These are phyloP conservation scores for Pitangus sulphuratus DNA, from an alignment of 2,797 vertebrate species.

Conservation along the genomic window DNA sequence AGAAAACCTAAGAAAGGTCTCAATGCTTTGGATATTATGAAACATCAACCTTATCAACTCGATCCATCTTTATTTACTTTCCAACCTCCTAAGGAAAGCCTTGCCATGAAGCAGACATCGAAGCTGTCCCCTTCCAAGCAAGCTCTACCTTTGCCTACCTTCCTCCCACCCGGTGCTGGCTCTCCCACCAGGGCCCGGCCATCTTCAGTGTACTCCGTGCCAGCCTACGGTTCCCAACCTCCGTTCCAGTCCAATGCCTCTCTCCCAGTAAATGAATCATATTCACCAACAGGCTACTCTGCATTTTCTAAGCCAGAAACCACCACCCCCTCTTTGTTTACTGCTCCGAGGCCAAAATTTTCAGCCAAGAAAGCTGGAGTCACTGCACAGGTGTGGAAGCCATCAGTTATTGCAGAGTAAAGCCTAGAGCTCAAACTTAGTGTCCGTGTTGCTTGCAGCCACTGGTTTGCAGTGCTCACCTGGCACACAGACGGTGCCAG, in stretches of 20 bases:
- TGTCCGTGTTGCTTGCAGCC: constrained; percentile 68
- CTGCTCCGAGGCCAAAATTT: constrained; percentile 94
- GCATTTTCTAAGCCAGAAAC: constrained; percentile 84
- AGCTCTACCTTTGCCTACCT: constrained; percentile 45
- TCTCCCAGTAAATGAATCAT: constrained; percentile 77
- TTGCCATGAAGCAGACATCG: constrained; percentile 72
- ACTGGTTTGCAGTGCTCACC: constrained; percentile 72
- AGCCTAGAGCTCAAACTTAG: constrained; percentile 67
- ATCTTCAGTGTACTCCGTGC: constrained; percentile 77
- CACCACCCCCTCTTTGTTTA: constrained; percentile 71
- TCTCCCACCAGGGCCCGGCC: constrained; percentile 76
- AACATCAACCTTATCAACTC: constrained; percentile 96
- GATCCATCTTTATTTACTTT: constrained; percentile 93
- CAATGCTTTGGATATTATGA: constrained; percentile 95
- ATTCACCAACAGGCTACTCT: constrained; percentile 73
- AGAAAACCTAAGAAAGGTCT: constrained; percentile 90
- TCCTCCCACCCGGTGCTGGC: constrained; percentile 67
- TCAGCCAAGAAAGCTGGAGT: constrained; percentile 91
- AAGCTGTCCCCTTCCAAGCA: constrained; percentile 76
- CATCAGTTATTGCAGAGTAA: constrained; percentile 85
- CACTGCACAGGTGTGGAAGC: constrained; percentile 96
- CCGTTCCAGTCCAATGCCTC: constrained; percentile 78
- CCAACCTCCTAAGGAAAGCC: constrained; percentile 84
- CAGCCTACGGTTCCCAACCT: constrained; percentile 80
- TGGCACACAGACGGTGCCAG: constrained; percentile 37